A percentile compares a stretch with the other conserved stretches of the same genome.
Evolutionary conservation across 1,140 invertebrate genomes (phyloP).

Genomic region (Neuroterus valhalla): DNA sequence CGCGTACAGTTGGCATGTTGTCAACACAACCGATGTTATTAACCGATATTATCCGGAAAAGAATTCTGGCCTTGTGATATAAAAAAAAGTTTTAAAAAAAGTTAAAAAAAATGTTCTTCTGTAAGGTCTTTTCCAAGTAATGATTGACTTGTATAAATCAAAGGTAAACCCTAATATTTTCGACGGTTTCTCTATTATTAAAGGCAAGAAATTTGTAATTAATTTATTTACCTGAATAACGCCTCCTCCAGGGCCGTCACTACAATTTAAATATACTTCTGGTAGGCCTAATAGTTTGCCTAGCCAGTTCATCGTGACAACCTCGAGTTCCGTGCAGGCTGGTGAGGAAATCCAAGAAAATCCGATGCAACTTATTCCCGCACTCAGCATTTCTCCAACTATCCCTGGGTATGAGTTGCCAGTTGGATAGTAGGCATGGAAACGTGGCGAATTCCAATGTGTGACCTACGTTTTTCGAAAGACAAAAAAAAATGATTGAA

Average conservation of each 20-base stretch:
- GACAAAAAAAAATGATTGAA: neutral
- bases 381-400: conserved; percentile 90
- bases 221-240: conserved; percentile 85
- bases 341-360: conserved; percentile 95
- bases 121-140: too few species aligned
- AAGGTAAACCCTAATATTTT: too few species aligned
- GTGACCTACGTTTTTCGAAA: conserved; percentile 85
- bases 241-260: conserved; percentile 88
- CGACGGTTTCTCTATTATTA: neutral
- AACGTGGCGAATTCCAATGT: conserved; percentile 96
- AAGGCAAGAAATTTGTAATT: neutral
- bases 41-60: too few species aligned
- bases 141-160: too few species aligned
- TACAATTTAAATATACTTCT: conserved; percentile 85
- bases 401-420: conserved; percentile 90
- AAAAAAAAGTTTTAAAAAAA: too few species aligned
- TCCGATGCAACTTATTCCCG: conserved; percentile 89
- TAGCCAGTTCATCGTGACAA: conserved; percentile 96
- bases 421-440: conserved; percentile 95
- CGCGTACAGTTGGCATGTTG: too few species aligned
- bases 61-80: too few species aligned
- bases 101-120: too few species aligned
- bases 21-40: too few species aligned
- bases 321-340: conserved; percentile 96
- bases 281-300: conserved; percentile 92